Conservation (phyloP, 1,140 invertebrate species). For the Mactra quadrangularis region DNA sequence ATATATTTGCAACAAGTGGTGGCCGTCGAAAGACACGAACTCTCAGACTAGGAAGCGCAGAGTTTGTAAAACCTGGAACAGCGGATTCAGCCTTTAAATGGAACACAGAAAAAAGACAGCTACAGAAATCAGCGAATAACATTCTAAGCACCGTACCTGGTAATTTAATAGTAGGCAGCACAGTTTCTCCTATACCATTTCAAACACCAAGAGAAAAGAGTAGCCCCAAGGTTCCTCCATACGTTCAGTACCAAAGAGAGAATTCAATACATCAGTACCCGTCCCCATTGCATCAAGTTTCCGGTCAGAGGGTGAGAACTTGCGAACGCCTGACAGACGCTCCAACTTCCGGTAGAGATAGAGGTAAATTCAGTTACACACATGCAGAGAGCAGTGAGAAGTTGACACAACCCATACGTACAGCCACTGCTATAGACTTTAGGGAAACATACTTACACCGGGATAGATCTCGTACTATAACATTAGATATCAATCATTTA, state of each 20-base stretch:
- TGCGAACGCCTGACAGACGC: constrained; percentile 5
- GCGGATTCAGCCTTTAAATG: constrained; percentile 11
- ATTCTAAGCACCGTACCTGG: constrained; percentile 20
- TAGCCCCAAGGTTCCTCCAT: constrained; percentile 21
- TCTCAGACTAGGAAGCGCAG: constrained; percentile 55
- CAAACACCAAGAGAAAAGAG: constrained; percentile 15
- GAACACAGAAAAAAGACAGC: constrained; percentile 3
- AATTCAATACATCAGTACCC: background rate
- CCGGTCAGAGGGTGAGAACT: constrained; percentile 1
- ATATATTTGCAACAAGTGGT: constrained; percentile 27
- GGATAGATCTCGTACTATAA: constrained; percentile 32
- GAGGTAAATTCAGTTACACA: constrained; percentile 46
- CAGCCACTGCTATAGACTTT: constrained; percentile 35
- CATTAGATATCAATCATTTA: constrained; percentile 50
- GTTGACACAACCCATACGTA: constrained; percentile 1
- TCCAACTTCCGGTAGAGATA: constrained; percentile 11
- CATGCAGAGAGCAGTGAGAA: constrained; percentile 33
- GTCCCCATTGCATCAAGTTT: constrained; percentile 30
- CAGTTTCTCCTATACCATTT: constrained; percentile 6
- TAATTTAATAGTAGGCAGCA: constrained; percentile 54
- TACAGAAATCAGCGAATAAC: background rate
- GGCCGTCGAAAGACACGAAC: constrained; percentile 24
- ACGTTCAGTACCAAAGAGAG: constrained; percentile 54
- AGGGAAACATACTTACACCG: constrained; percentile 14
- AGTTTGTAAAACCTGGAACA: constrained; percentile 54